phyloP scores from a whole-genome alignment of 2,888 invertebrate genomes.

The Chrysomela aeneicollis region DNA sequence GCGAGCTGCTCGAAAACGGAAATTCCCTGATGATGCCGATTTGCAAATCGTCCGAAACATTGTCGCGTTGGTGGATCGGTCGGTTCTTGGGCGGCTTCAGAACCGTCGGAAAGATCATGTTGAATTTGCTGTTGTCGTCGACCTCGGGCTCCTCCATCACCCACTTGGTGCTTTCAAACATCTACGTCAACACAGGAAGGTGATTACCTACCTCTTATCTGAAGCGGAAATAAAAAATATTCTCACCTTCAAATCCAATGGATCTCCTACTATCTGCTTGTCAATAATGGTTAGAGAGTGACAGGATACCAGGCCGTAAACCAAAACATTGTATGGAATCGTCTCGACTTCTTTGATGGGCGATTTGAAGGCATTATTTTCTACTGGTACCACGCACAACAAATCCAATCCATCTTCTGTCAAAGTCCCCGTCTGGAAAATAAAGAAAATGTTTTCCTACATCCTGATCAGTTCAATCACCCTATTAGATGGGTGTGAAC shows the following conservation, averaged over 20 bases:
- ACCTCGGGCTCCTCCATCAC: conserved; percentile 85
- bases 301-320: conserved; percentile 86
- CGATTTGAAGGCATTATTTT: conserved; percentile 62
- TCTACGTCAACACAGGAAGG: conserved; percentile 63
- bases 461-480: no score
- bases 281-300: conserved; percentile 93
- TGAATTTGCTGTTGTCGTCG: conserved; percentile 84
- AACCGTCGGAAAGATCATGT: conserved; percentile 86
- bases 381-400: conserved; percentile 85
- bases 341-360: conserved; percentile 62
- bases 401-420: conserved; percentile 97
- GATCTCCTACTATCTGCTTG: conserved; percentile 89
- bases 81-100: conserved; percentile 69
- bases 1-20: conserved; percentile 82
- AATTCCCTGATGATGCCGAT: conserved; percentile 77
- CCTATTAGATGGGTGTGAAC: no score
- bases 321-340: conserved; percentile 59
- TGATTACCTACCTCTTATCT: no score
- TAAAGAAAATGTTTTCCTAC: no score
- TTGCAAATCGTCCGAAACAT: conserved; percentile 67
- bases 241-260: conserved; percentile 84
- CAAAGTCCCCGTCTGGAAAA: conserved; percentile 86
- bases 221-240: conserved; percentile 41
- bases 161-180: conserved; percentile 97
- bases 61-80: conserved; percentile 33